Evolutionary conservation across 2,888 invertebrate species (phyloP).

Genomic region (Strigamia transsilvanica): DNA sequence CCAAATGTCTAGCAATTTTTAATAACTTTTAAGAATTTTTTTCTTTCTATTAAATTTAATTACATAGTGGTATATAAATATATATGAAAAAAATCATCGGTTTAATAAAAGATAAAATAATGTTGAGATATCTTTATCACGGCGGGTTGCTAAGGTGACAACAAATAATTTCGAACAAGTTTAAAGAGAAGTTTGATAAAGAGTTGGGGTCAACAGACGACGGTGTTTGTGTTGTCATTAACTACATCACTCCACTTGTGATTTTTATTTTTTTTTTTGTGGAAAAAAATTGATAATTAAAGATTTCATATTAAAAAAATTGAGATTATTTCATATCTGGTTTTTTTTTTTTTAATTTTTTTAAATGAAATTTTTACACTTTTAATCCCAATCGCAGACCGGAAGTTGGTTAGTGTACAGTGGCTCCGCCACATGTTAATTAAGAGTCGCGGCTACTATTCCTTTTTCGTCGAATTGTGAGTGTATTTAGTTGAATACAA

Average conservation of each 20-base stretch:
- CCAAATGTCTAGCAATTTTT: background rate
- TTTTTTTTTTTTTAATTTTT: background rate
- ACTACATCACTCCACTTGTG: background rate
- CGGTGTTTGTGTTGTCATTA: background rate
- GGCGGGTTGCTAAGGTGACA: background rate
- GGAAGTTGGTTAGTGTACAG: too few relatives aligned
- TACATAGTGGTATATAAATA: too few relatives aligned
- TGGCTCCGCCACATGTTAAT: too few relatives aligned
- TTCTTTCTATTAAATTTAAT: too few relatives aligned
- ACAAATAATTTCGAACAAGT: background rate
- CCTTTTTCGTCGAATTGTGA: too few relatives aligned
- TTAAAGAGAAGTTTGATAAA: background rate
- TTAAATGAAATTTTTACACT: too few relatives aligned
- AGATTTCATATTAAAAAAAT: background rate
- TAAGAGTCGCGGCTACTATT: too few relatives aligned
- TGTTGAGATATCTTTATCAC: background rate
- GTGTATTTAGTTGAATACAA: too few relatives aligned
- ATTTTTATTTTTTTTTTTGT: background rate
- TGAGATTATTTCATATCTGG: background rate
- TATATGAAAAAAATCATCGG: too few relatives aligned
- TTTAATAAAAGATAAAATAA: background rate
- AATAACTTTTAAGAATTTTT: too few relatives aligned
- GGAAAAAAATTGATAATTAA: too few relatives aligned
- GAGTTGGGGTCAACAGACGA: background rate
- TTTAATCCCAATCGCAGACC: too few relatives aligned